phyloP scores from a whole-genome alignment of 2,888 invertebrate species.

The Ochropleura leucogaster region DNA sequence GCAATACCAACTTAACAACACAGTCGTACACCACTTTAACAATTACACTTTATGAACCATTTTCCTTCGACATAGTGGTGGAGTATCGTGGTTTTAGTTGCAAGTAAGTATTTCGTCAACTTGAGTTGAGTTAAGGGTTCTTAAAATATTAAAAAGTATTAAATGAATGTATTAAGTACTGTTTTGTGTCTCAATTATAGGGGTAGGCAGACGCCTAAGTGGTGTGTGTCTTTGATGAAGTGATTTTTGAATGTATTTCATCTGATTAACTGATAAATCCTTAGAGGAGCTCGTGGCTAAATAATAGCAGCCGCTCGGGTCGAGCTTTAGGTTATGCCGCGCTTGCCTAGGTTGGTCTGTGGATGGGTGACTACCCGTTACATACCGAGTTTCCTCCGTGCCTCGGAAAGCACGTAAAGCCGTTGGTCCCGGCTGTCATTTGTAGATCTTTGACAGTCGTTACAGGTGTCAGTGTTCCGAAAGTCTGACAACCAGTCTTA shows the following conservation, averaged over 20 bases:
- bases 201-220: conserved; percentile 33
- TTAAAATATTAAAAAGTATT: conserved; percentile 50
- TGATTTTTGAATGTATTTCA: conserved; percentile 13
- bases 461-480: too few species aligned
- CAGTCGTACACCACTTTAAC: neutral
- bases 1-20: conserved; percentile 26
- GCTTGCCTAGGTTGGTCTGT: too few species aligned
- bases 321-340: too few species aligned
- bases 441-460: too few species aligned
- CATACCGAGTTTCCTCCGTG: too few species aligned
- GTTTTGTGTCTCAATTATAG: conserved; percentile 57
- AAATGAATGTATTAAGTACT: conserved; percentile 58
- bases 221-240: conserved; percentile 27
- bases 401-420: too few species aligned
- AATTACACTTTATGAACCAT: fast-evolving
- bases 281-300: too few species aligned
- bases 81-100: conserved; percentile 1
- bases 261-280: too few species aligned
- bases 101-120: conserved; percentile 17
- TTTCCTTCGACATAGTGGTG: neutral
- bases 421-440: too few species aligned
- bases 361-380: too few species aligned
- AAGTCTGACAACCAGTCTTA: too few species aligned
- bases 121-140: conserved; percentile 22
- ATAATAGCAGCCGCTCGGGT: too few species aligned